Conservation (phyloP, 2,797 vertebrate species). For the Siniperca undulata region DNA sequence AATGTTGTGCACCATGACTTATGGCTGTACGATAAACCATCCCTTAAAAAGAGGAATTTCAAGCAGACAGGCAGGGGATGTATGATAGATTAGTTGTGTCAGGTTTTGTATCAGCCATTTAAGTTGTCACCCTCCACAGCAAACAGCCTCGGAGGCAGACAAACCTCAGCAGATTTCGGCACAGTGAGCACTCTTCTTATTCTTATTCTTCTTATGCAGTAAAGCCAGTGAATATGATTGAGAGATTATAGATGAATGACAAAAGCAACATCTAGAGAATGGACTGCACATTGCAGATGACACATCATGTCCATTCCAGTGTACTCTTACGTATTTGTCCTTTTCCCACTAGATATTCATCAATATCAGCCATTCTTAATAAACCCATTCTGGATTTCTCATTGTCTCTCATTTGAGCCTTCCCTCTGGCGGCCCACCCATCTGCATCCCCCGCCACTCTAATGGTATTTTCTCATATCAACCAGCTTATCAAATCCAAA, state of each 20-base stretch:
- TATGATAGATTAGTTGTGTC: slow-evolving; percentile 83
- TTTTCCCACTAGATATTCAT: slow-evolving; percentile 61
- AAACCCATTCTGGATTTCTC: slow-evolving; percentile 72
- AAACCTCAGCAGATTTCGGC: slow-evolving; percentile 67
- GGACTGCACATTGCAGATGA: slow-evolving; percentile 30
- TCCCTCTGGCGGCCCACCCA: slow-evolving; percentile 51
- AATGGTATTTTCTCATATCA: slow-evolving; percentile 78
- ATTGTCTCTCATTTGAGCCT: slow-evolving; percentile 65
- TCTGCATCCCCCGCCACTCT: slow-evolving; percentile 66
- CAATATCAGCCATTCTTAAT: slow-evolving; percentile 74
- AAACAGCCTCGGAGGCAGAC: slow-evolving; percentile 75
- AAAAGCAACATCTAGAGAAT: slow-evolving; percentile 45
- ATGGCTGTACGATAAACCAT: slow-evolving; percentile 75
- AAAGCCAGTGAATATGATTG: slow-evolving; percentile 59
- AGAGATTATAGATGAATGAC: slow-evolving; percentile 59
- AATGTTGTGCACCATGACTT: slow-evolving; percentile 67
- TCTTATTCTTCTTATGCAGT: slow-evolving; percentile 45
- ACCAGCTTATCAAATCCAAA: slow-evolving; percentile 80
- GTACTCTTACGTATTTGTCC: slow-evolving; percentile 45
- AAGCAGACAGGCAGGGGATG: slow-evolving; percentile 73
- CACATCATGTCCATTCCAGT: slow-evolving; percentile 42
- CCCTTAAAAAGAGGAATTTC: slow-evolving; percentile 79
- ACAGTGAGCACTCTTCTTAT: slow-evolving; percentile 51
- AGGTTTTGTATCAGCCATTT: slow-evolving; percentile 86
- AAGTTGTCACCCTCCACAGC: slow-evolving; percentile 80